These are phyloP conservation scores for Oncorhynchus mykiss DNA, from an alignment of 2,113 vertebrate species.

Conservation along the genomic window DNA sequence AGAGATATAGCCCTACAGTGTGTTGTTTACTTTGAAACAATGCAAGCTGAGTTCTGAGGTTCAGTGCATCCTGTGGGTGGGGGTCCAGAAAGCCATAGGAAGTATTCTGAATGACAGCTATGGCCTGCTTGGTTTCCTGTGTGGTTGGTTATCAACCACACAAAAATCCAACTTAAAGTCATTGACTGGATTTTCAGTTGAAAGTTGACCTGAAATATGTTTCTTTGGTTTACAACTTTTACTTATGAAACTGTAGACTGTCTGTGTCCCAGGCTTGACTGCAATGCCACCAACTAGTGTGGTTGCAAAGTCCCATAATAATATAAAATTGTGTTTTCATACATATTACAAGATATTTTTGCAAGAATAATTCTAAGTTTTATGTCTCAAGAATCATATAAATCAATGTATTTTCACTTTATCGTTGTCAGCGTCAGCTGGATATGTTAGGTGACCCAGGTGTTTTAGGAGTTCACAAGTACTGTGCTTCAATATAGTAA, in stretches of 20 bases:
- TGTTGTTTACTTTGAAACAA: constrained; percentile 63
- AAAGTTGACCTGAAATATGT: neutral
- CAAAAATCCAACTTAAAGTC: constrained; percentile 4
- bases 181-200: neutral
- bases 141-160: constrained; percentile 60
- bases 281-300: too few species aligned
- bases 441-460: too few species aligned
- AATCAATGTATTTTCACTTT: too few species aligned
- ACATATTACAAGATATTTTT: too few species aligned
- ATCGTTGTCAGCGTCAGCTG: too few species aligned
- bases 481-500: neutral
- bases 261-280: too few species aligned
- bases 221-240: too few species aligned
- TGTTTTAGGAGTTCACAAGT: too few species aligned
- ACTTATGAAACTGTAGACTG: too few species aligned
- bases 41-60: constrained; percentile 43
- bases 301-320: neutral
- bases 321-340: too few species aligned
- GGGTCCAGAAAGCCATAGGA: constrained; percentile 70
- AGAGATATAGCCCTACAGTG: constrained; percentile 26
- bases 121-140: constrained; percentile 65
- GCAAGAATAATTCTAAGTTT: too few species aligned
- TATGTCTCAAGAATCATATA: too few species aligned
- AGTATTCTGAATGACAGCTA: constrained; percentile 66
- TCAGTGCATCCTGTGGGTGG: constrained; percentile 71